Evolutionary conservation across 2,888 invertebrate genomes (phyloP).

Genomic region (Germaria angustata): DNA sequence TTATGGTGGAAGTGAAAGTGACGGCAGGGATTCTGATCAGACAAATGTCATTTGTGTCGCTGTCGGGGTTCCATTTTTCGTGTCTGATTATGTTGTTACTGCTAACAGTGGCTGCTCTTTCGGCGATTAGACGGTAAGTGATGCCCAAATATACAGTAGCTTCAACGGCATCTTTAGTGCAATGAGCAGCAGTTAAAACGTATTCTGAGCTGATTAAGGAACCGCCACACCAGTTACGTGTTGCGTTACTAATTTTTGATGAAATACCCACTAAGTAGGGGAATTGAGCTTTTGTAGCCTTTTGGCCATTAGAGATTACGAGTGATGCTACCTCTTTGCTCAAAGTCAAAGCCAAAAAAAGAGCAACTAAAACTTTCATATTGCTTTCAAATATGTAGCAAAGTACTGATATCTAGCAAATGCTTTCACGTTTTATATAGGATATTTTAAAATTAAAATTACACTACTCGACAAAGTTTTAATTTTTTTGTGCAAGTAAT

Average conservation of each 20-base stretch:
- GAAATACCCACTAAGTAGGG: neutral
- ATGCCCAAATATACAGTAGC: neutral
- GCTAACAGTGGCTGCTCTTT: neutral
- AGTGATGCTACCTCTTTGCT: neutral
- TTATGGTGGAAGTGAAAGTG: neutral
- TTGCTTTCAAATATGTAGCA: neutral
- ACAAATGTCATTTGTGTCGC: neutral
- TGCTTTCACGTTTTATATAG: neutral
- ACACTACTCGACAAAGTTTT: neutral
- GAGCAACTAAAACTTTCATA: neutral
- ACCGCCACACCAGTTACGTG: neutral
- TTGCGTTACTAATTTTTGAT: neutral
- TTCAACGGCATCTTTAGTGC: neutral
- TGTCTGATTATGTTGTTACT: neutral
- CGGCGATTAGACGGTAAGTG: neutral
- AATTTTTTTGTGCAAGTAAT: too few relatives aligned
- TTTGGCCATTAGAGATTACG: neutral
- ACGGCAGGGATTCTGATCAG: neutral
- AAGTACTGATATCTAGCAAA: neutral
- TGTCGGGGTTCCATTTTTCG: neutral
- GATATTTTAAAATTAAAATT: neutral
- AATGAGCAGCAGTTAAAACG: neutral
- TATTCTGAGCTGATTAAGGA: neutral
- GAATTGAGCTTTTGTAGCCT: neutral
- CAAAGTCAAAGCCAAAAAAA: neutral